Conservation (phyloP, 2,797 vertebrate species). For the Sebastes cheni region DNA sequence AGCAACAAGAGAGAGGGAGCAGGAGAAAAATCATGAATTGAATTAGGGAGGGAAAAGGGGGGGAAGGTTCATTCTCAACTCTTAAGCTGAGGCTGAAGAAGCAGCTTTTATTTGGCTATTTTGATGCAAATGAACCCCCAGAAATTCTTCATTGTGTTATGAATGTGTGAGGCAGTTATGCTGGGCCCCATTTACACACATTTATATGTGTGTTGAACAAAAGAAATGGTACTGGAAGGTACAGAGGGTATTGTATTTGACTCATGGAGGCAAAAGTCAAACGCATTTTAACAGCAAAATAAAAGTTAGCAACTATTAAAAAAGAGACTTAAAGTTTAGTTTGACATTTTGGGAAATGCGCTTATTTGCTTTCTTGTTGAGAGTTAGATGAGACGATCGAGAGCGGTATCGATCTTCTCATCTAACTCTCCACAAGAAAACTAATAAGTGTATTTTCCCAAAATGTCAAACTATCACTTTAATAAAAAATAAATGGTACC, state of each 20-base stretch:
- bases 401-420: background rate
- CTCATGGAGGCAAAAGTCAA: background rate
- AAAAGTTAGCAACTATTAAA: background rate
- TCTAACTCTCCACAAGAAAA: background rate
- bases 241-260: background rate
- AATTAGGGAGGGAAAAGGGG: slow-evolving; percentile 47
- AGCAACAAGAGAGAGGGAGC: slow-evolving; percentile 23
- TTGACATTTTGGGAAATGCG: background rate
- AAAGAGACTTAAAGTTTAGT: background rate
- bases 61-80: slow-evolving; percentile 59
- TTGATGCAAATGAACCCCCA: slow-evolving; percentile 65
- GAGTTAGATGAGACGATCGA: background rate
- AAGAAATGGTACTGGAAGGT: background rate
- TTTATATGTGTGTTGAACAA: slow-evolving; percentile 2
- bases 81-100: slow-evolving; percentile 57
- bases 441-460: background rate
- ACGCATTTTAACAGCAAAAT: background rate
- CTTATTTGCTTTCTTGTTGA: background rate
- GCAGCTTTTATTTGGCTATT: slow-evolving; percentile 66
- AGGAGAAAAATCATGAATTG: slow-evolving; percentile 65
- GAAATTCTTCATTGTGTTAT: slow-evolving; percentile 50
- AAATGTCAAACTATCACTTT: background rate
- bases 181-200: slow-evolving; percentile 15
- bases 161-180: slow-evolving; percentile 43
- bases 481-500: background rate